These are phyloP conservation scores for Gila orcuttii DNA, from an alignment of 2,113 vertebrate species.

Conservation along the genomic window DNA sequence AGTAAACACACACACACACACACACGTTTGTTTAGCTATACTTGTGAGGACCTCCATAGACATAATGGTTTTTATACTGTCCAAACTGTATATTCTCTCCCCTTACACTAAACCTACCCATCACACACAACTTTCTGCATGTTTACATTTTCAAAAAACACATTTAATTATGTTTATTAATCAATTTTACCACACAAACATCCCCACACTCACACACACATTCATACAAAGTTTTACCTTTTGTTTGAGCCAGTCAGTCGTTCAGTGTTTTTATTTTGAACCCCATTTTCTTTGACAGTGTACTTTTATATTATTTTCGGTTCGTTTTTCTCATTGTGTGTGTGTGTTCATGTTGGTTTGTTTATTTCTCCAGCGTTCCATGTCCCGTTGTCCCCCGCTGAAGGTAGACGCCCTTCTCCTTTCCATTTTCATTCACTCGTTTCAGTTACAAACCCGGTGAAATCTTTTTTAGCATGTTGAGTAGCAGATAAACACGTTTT, in stretches of 20 bases:
- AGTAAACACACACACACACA: conserved; percentile 75
- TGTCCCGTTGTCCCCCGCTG: conserved; percentile 75
- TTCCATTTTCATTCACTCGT: not conserved
- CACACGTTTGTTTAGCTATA: too few relatives aligned
- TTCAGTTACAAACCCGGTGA: not conserved
- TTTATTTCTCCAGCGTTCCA: conserved; percentile 73
- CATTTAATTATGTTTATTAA: too few relatives aligned
- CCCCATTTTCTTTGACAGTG: not conserved
- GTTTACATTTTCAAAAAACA: too few relatives aligned
- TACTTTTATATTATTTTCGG: conserved; percentile 33
- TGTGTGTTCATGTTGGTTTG: conserved; percentile 3
- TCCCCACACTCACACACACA: conserved; percentile 4
- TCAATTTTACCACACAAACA: too few relatives aligned
- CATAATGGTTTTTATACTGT: too few relatives aligned
- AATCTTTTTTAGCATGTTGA: not conserved
- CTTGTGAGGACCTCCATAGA: too few relatives aligned
- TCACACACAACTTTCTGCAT: too few relatives aligned
- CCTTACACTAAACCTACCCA: too few relatives aligned
- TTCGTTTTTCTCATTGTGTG: conserved; percentile 18
- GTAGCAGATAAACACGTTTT: too few relatives aligned
- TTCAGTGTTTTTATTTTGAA: conserved; percentile 3
- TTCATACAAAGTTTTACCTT: not conserved
- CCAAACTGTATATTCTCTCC: too few relatives aligned
- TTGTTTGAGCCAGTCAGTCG: not conserved
- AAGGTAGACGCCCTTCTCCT: conserved; percentile 68